Percentiles rank a stretch among this genome's conserved stretches.
Conservation (phyloP, 2,888 invertebrate genomes). For the Junonia oenone region DNA sequence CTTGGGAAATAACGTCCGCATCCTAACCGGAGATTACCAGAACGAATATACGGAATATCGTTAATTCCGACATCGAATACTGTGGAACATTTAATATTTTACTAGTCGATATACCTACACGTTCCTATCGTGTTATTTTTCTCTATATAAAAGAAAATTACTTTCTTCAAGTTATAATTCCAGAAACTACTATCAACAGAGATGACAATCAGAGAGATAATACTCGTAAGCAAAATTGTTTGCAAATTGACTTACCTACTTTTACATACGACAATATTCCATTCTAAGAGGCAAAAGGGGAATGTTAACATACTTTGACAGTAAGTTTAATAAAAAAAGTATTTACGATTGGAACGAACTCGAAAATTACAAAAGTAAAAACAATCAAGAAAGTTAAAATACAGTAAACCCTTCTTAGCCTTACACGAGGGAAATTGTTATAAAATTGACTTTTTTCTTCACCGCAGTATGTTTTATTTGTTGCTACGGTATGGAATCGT, state of each 20-base stretch:
- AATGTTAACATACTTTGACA: too few species aligned
- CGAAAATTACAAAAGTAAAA: background rate
- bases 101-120: background rate
- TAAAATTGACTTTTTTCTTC: constrained; percentile 14
- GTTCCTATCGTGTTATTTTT: too few species aligned
- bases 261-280: too few species aligned
- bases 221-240: too few species aligned
- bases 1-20: constrained; percentile 10
- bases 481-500: background rate
- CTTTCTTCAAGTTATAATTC: too few species aligned
- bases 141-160: too few species aligned
- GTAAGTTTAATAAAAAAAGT: background rate
- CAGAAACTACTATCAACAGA: too few species aligned
- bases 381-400: constrained; percentile 15
- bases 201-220: too few species aligned
- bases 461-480: background rate
- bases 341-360: background rate
- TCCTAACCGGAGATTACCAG: constrained; percentile 10
- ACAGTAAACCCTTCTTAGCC: constrained; percentile 6
- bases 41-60: background rate
- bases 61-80: background rate
- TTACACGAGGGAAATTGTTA: constrained; percentile 21
- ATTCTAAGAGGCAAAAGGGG: too few species aligned
- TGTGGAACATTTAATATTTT: background rate
- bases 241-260: too few species aligned